These are phyloP conservation scores for Abrostola triplasia DNA, from an alignment of 2,888 invertebrate genomes.

Conservation along the genomic window DNA sequence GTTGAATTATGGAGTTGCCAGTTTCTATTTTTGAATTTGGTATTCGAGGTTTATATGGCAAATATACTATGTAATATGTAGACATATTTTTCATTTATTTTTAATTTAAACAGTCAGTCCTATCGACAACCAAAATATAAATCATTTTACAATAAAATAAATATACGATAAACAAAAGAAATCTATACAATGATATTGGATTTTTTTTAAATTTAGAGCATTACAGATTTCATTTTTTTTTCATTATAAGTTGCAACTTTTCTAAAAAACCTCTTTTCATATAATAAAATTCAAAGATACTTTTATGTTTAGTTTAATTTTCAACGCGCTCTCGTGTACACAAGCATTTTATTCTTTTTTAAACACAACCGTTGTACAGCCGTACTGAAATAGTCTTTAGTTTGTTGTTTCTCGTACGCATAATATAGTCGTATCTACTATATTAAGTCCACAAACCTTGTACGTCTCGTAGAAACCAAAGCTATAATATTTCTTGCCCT, in stretches of 20 bases:
- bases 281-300: neutral
- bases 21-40: neutral
- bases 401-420: slow-evolving; percentile 26
- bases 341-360: slow-evolving; percentile 41
- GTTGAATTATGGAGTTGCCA: neutral
- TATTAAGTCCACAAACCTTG: slow-evolving; percentile 12
- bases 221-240: no score
- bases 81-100: no score
- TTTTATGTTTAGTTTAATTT: neutral
- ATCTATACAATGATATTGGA: no score
- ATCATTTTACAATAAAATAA: no score
- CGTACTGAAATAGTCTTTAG: slow-evolving; percentile 40
- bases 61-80: no score
- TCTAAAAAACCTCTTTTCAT: no score
- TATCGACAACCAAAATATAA: no score
- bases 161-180: no score
- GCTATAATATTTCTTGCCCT: slow-evolving; percentile 44
- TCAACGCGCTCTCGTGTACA: slow-evolving; percentile 33
- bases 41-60: neutral
- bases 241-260: no score
- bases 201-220: no score
- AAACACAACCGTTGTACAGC: slow-evolving; percentile 41
- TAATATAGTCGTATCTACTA: slow-evolving; percentile 14
- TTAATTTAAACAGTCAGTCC: no score
- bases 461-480: slow-evolving; percentile 41